Base-by-base conservation (phyloP, 2,797 vertebrate genomes). In the Zalophus californianus region DNA sequence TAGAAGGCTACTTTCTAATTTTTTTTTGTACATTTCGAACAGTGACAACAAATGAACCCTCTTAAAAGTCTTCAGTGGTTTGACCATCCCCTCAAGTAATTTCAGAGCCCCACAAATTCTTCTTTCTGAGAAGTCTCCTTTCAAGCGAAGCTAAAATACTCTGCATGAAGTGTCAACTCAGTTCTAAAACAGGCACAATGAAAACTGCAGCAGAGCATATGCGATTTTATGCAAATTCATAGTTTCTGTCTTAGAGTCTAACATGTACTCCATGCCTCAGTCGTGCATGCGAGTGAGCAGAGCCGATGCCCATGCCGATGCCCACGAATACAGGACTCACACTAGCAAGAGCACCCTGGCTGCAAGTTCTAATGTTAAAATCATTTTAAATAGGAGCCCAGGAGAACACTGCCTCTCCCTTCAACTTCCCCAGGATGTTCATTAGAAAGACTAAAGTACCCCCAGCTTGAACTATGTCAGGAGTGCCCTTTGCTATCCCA, bases 171-270 rank as follows among this genome's bases (percentile, higher is more conserved):
- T 66, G 32, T 83, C 82, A 93, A 41, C 72, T 91, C 56, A 77
- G 68, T 92, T 86, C 82, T 82, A 96, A 92, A 97, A 95, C 16
- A 84, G 35, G 56, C 79, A 97, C 87, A 91, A 72, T 91, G 86
- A 97, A 89, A 83, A 89, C 92, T 82, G 56, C 91, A 83, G 64
- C n/a, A 44, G 14, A 90, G 54, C 70, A 60, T 15, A 75, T 84
- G 52, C 0, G 5, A 56, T 84, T 48, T 96, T 64, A 94, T 86
- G 93, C 79, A 92, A 96, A 97, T 60, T n/a, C 56, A 66, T 20
- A 9, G 20, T 35, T 80, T 92, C 82, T 94, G 58, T 70, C 84
- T 94, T 48, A 12, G 38, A 87, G 50, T 79, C 90, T 82, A 25
- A 85, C 48, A n/a, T 5, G 9, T 41, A 58, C 44, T 82, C 88